These are phyloP conservation scores for Perccottus glenii DNA, from an alignment of 2,113 vertebrate genomes.

Conservation along the genomic window DNA sequence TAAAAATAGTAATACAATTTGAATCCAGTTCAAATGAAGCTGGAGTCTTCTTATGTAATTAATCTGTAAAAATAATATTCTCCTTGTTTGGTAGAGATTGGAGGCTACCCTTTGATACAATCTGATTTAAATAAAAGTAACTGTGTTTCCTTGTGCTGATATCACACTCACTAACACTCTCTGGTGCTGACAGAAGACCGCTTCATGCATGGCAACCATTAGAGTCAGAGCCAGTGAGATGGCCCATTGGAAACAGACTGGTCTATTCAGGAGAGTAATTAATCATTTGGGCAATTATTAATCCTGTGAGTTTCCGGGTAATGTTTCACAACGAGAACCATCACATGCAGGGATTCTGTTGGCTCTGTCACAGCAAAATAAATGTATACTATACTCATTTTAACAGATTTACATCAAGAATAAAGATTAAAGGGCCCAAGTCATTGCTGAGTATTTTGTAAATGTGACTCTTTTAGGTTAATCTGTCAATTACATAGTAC, in stretches of 20 bases:
- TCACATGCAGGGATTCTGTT: constrained; percentile 14
- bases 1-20: no score
- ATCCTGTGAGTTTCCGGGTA: constrained; percentile 39
- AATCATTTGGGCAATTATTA: constrained; percentile 68
- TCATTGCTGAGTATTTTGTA: no score
- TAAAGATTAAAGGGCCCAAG: no score
- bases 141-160: not conserved
- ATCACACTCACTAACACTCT: constrained; percentile 2
- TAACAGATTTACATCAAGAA: not conserved
- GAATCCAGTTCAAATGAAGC: no score
- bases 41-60: no score
- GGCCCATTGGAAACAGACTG: constrained; percentile 52
- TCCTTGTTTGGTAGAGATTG: no score
- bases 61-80: no score
- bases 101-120: not conserved
- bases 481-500: no score
- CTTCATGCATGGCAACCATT: constrained; percentile 51
- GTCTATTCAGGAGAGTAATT: constrained; percentile 55
- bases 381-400: not conserved
- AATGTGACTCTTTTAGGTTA: no score
- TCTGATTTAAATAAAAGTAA: not conserved
- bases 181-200: constrained; percentile 54
- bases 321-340: constrained; percentile 40
- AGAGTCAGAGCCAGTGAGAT: constrained; percentile 42
- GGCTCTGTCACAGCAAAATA: constrained; percentile 12